Base-by-base conservation (phyloP, 1,140 invertebrate species). In the Chrysopa pallens region DNA sequence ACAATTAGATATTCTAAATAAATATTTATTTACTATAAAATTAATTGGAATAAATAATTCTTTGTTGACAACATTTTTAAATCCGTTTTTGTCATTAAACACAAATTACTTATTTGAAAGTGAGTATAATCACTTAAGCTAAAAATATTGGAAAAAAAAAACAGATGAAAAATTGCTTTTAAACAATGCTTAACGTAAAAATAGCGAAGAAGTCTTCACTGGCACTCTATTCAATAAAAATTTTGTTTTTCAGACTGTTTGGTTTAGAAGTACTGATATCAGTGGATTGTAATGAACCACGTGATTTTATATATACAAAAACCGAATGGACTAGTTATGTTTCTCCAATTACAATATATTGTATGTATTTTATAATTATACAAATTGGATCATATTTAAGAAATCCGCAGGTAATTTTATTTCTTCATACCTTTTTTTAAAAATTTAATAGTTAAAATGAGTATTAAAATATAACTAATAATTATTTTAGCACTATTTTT, bases 281-380 rank as follows among this genome's bases (percentile, higher is more conserved):
- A 44, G 29, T 4, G 63, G 65, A 74, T 45, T 80, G 76, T 58
- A 52, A 44, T 1, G 72, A 82, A 56, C 74, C 83, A 1, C 68
- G 80, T 35, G 51, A 71, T 7, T 62, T 80, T 13, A 45, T 69
- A 7, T 78, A 69, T 38, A 54, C 67, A 6, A 49, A 69, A 2
- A 52, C 68, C 3, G 69, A 76, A 40, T 84, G 84, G 79, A 70
- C 74, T 31, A 68, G 71, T 17, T 88, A 78, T 56, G 67, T 80
- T 36, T 80, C 84, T 58, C 79, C 81, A 0, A 64, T 84, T 38
- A 66, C 80, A 9, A 58, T 95, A 40, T 70, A 85, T 27, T 70
- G 77, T 53, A 71, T 82, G 1, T 86, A 83, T 54, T 84, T 76
- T 50, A 62, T 80, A 14, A 57, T 84, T 42, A 77, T 74, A 1